Conservation (phyloP, 2,113 vertebrate species). For the Tangachromis dhanisi region DNA sequence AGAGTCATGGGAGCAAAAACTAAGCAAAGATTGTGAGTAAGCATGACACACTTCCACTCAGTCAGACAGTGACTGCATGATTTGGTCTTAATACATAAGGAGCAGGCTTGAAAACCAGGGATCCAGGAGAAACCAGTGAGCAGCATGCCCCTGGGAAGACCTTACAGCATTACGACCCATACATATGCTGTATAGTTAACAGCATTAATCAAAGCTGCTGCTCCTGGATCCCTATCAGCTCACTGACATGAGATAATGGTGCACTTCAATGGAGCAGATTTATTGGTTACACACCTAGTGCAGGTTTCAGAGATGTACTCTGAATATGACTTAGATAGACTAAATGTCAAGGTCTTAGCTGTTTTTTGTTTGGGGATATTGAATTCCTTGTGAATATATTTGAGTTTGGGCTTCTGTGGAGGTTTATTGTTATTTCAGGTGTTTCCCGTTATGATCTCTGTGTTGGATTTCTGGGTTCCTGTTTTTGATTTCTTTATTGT, state of each 20-base stretch:
- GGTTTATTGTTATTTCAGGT: background rate
- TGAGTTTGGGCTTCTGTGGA: background rate
- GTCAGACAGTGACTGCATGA: background rate
- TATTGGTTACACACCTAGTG: background rate
- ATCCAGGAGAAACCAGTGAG: background rate
- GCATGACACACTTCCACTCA: background rate
- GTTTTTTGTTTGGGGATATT: background rate
- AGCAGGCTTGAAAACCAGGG: background rate
- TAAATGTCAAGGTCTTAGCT: background rate
- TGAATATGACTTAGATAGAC: background rate
- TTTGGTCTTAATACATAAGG: background rate
- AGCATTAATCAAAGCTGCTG: background rate
- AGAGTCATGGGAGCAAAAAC: background rate
- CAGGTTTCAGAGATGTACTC: background rate
- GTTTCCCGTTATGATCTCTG: background rate
- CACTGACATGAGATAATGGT: background rate
- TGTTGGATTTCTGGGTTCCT: background rate
- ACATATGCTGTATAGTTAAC: background rate
- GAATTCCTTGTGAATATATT: background rate
- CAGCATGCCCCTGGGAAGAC: background rate
- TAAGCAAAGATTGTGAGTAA: background rate
- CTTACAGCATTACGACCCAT: background rate
- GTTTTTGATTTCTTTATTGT: background rate
- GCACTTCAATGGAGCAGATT: background rate
- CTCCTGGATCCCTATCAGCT: background rate